Conservation (phyloP, 2,113 vertebrate genomes). For the Anarhynchus alexandrinus region DNA sequence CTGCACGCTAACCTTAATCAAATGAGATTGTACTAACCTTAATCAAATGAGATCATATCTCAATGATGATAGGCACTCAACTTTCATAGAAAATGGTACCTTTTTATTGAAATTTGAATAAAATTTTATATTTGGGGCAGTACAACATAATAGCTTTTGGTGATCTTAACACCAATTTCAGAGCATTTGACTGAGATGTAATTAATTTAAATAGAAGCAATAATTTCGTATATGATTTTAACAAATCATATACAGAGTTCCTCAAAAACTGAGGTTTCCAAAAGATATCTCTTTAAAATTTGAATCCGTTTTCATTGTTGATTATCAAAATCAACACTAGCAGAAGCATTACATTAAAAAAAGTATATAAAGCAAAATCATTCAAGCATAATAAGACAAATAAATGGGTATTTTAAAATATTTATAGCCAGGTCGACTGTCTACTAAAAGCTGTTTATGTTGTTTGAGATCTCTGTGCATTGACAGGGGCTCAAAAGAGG, state of each 20-base stretch:
- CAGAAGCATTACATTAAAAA: neutral
- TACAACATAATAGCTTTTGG: neutral
- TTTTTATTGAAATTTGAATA: neutral
- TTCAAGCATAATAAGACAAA: neutral
- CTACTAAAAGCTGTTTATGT: neutral
- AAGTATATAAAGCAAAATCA: neutral
- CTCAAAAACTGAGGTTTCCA: neutral
- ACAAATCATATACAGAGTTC: neutral
- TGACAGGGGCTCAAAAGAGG: neutral
- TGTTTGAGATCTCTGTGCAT: neutral
- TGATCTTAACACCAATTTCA: neutral
- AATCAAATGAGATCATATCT: neutral
- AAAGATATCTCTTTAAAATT: neutral
- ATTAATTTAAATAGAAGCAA: neutral
- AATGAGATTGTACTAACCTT: neutral
- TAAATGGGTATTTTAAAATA: neutral
- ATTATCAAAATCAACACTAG: neutral
- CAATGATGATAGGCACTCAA: neutral
- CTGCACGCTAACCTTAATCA: neutral
- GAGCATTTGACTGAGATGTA: neutral
- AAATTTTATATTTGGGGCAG: neutral
- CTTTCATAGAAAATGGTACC: neutral
- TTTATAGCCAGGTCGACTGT: neutral
- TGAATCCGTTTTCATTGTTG: neutral
- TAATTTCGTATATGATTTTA: neutral